Evolutionary conservation across 2,113 vertebrate genomes (phyloP), one percentile per base, ranked within the genome.

Genomic region (Amia ocellicauda): DNA sequence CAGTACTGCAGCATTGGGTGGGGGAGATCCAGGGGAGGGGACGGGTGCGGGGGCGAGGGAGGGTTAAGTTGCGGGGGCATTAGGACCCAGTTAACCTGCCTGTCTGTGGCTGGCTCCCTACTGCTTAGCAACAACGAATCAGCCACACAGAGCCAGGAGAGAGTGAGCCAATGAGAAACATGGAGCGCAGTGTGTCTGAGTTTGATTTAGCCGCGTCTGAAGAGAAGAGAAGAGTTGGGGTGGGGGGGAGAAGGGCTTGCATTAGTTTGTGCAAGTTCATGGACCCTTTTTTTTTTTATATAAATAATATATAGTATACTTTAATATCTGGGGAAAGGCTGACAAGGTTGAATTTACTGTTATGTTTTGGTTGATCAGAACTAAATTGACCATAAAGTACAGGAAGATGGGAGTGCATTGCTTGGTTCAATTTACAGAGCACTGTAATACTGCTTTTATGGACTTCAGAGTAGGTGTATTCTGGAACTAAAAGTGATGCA

Each of bases 61-160:
- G 50, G 17, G 14, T n/a, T 53, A 62, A 63, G n/a, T n/a, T n/a
- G 60, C 50, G 69, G 20, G 51, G 65, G 79, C 72, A 62, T 71
- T 60, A 82, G 83, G 86, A 88, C 87, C 86, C 78, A 9, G 82
- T 51, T 66, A 69, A 50, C 75, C 76, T 80, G 72, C 74, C 80
- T 81, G 69, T 74, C 79, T 78, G 78, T 68, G 66, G 57, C 67
- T 75, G 74, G 77, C 79, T 82, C 72, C 80, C 84, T 80, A 89
- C 89, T 89, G 86, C 89, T 90, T 90, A 84, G 89, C 88, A 90
- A 90, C 89, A 90, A 89, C 89, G 63, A 90, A 88, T 89, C 75
- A 71, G 73, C 82, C 74, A 63, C 36, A 28, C 8, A 58, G 67
- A 74, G 74, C 66, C 2, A 72, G 70, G 75, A 70, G 24, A 68